These are phyloP conservation scores for Pavo muticus DNA, from an alignment of 2,113 vertebrate species.

Conservation along the genomic window DNA sequence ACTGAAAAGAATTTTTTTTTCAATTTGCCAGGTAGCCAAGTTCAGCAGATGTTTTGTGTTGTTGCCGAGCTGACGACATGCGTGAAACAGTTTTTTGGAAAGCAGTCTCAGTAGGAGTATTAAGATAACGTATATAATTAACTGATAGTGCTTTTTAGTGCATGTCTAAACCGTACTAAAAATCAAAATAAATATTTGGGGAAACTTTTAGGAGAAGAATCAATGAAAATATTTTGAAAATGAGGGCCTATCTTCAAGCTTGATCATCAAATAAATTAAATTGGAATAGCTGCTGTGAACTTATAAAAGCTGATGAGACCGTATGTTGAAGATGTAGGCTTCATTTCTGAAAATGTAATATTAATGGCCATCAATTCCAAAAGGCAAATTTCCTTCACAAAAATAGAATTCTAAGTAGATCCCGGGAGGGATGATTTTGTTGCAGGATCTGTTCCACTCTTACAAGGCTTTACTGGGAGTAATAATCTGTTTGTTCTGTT, in stretches of 20 bases:
- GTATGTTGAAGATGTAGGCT: not conserved
- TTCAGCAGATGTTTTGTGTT: slow-evolving; percentile 50
- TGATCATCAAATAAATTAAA: not conserved
- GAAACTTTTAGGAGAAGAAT: not conserved
- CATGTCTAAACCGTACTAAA: not conserved
- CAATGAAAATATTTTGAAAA: not conserved
- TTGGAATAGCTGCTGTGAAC: not conserved
- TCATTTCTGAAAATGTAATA: not conserved
- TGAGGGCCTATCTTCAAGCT: not conserved
- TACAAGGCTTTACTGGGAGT: not conserved
- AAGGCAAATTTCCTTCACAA: not conserved
- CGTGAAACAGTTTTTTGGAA: not conserved
- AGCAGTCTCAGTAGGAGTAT: not conserved
- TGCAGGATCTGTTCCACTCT: not conserved
- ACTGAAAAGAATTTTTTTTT: not conserved
- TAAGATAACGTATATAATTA: not conserved
- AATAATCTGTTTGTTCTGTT: not conserved
- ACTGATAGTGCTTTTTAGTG: not conserved
- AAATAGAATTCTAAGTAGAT: not conserved
- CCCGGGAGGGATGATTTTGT: not conserved
- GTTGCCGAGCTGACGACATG: slow-evolving; percentile 5
- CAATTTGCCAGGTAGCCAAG: not conserved
- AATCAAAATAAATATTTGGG: not conserved
- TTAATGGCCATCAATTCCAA: not conserved
- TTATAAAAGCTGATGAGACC: not conserved